Conservation (phyloP, 2,113 vertebrate genomes). For the Pantherophis guttatus region DNA sequence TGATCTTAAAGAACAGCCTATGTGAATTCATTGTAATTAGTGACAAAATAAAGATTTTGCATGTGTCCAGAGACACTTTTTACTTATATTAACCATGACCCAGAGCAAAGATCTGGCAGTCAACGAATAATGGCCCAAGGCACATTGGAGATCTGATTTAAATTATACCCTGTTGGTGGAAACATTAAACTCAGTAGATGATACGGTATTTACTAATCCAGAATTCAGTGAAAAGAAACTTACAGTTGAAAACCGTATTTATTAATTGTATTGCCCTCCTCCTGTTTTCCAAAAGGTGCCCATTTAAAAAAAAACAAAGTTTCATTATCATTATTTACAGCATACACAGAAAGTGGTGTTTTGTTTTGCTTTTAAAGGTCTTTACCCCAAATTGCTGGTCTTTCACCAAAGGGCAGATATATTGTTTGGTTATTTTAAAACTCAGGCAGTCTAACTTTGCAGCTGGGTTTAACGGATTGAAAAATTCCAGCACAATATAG, state of each 20-base stretch:
- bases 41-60: not conserved
- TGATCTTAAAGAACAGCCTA: not conserved
- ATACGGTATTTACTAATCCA: not conserved
- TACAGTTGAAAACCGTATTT: not conserved
- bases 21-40: not conserved
- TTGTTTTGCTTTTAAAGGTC: not conserved
- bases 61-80: not conserved
- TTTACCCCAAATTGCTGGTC: not conserved
- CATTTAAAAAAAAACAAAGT: not conserved
- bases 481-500: not conserved
- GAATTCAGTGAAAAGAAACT: not conserved
- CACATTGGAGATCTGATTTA: no score
- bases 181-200: not conserved
- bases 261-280: not conserved
- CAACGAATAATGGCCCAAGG: not conserved
- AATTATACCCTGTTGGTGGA: not conserved
- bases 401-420: not conserved
- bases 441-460: not conserved
- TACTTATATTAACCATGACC: not conserved
- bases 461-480: not conserved
- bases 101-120: not conserved
- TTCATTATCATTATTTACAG: not conserved
- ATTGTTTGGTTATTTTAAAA: not conserved
- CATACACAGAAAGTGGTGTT: not conserved
- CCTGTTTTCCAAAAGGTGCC: not conserved